phyloP scores from a whole-genome alignment of 1,140 invertebrate genomes.

The Yoshiicerus persimilis region DNA sequence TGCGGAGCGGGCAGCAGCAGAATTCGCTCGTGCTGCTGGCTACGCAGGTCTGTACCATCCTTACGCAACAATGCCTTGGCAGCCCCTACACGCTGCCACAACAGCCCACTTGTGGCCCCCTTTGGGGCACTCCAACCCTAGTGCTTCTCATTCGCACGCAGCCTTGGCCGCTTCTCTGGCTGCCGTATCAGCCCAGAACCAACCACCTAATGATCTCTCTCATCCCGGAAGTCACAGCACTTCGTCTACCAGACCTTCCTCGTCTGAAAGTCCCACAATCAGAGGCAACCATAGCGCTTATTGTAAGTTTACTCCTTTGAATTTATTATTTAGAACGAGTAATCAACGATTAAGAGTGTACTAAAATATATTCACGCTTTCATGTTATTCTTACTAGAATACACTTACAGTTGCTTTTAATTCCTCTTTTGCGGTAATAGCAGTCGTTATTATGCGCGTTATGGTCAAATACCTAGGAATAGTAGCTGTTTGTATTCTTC shows the following conservation, averaged over 20 bases:
- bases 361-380: background rate
- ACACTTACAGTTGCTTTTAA: too few species aligned
- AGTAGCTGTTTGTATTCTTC: too few species aligned
- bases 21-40: conserved; percentile 86
- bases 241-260: conserved; percentile 47
- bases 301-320: background rate
- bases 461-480: too few species aligned
- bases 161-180: conserved; percentile 41
- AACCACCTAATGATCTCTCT: conserved; percentile 50
- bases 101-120: conserved; percentile 50
- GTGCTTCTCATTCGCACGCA: conserved; percentile 26
- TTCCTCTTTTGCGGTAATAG: too few species aligned
- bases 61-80: conserved; percentile 53
- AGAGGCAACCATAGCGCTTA: conserved; percentile 34
- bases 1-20: conserved; percentile 87
- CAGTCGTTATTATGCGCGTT: too few species aligned
- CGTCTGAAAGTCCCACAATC: conserved; percentile 48
- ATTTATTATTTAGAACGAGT: background rate
- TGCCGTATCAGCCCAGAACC: conserved; percentile 30
- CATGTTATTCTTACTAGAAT: background rate
- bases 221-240: conserved; percentile 48
- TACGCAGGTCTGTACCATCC: conserved; percentile 73
- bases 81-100: conserved; percentile 42
- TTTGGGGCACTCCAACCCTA: background rate
- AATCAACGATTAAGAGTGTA: background rate